A percentile compares a stretch with the other conserved stretches of the same genome.
Evolutionary conservation across 2,888 invertebrate species (phyloP).

Genomic region (Acholoe squamosa): DNA sequence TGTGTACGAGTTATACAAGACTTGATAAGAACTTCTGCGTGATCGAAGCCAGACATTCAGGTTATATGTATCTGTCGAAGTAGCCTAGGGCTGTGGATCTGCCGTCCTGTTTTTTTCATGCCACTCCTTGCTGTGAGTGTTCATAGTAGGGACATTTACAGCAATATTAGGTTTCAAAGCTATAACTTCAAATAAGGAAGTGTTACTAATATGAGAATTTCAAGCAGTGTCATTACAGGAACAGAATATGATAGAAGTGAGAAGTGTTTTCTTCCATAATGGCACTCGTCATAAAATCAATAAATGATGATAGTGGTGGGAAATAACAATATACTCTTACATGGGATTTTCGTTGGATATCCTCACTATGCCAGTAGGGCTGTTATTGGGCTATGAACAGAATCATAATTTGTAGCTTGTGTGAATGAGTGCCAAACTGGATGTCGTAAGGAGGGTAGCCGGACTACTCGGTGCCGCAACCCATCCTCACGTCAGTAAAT

Average conservation of each 20-base stretch:
- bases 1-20: conserved; percentile 61
- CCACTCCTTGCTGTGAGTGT: conserved; percentile 35
- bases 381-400: conserved; percentile 27
- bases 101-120: conserved; percentile 57
- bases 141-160: conserved; percentile 47
- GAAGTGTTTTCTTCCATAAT: neutral
- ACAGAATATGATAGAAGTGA: neutral
- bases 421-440: conserved; percentile 46
- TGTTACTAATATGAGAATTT: neutral
- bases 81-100: conserved; percentile 60
- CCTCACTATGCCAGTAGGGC: conserved; percentile 35
- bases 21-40: conserved; percentile 52
- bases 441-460: neutral
- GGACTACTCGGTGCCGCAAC: neutral
- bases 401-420: conserved; percentile 30
- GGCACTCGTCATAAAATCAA: neutral
- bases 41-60: conserved; percentile 61
- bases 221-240: neutral
- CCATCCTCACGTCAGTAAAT: neutral
- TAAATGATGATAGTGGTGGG: neutral
- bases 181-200: neutral
- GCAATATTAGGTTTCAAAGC: conserved; percentile 32
- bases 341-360: conserved; percentile 31
- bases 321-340: conserved; percentile 34
- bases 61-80: conserved; percentile 56